A percentile compares a stretch with the other conserved stretches of the same genome.
phyloP scores from a whole-genome alignment of 1,140 invertebrate genomes.

The Meloidogyne exigua region DNA sequence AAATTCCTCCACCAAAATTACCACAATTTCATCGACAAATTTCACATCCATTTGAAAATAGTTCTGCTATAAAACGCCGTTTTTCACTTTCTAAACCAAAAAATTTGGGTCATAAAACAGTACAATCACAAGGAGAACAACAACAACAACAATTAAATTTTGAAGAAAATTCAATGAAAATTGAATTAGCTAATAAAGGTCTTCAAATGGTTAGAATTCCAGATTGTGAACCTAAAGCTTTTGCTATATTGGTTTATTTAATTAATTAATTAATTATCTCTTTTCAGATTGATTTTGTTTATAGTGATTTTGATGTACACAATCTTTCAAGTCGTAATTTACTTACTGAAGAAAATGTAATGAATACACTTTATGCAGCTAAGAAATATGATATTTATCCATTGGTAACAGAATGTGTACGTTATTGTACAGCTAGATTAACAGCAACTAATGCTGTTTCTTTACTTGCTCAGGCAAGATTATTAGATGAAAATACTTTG shows the following conservation, averaged over 20 bases:
- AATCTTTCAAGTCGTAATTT: constrained; percentile 14
- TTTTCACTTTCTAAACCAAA: not conserved
- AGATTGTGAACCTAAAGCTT: constrained; percentile 34
- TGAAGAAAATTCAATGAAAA: not conserved
- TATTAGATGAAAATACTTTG: constrained; percentile 34
- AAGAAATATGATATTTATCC: constrained; percentile 37
- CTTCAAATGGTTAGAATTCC: constrained; percentile 33
- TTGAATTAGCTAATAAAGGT: constrained; percentile 1
- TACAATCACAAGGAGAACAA: constrained; percentile 12
- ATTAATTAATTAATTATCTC: not conserved
- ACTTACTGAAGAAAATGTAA: constrained; percentile 39
- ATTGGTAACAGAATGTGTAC: constrained; percentile 35
- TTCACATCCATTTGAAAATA: constrained; percentile 2
- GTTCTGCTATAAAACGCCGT: not conserved
- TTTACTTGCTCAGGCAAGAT: constrained; percentile 35
- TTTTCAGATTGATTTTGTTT: constrained; percentile 34
- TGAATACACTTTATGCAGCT: constrained; percentile 21
- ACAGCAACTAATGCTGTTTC: constrained; percentile 38
- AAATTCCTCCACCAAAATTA: not conserved
- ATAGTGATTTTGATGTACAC: constrained; percentile 36
- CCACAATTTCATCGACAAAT: not conserved
- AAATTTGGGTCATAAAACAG: constrained; percentile 26
- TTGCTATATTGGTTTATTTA: constrained; percentile 24
- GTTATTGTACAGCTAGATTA: constrained; percentile 29
- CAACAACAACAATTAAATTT: not conserved